Base-by-base conservation (phyloP, 2,797 vertebrate species). In the Poeciliopsis presidionis region DNA sequence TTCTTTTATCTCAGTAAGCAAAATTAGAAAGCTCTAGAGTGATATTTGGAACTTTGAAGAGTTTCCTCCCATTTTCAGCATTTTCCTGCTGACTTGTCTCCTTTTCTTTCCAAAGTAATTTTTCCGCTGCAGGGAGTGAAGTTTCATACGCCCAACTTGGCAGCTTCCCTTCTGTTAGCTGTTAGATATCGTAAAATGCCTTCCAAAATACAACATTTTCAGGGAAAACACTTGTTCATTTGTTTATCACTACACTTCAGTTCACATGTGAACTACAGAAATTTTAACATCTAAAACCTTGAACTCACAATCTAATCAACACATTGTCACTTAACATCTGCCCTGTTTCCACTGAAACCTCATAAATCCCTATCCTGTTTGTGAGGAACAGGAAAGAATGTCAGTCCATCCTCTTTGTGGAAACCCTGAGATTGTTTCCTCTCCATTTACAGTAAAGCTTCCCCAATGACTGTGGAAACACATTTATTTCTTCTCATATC, bases 321-420 rank as follows among this genome's bases (percentile, higher is more conserved):
- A 55, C 53, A 3, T 28, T n/a, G 4, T 82, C 49, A 72, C 28
- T 81, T 57, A 74, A 1, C 67, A 67, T 41, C 59, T 70, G 30
- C 18, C 57, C 63, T 25, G 41, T 78, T 84, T 81, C 57, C 73
- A 7, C 14, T 79, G 16, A 39, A 47, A 33, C 6, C 72, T 30
- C 46, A 7, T 25, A 9, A 72, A 22, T 75, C 46, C 22, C 2
- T 16, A 22, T 89, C 81, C 85, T 88, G 80, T 83, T 67, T 73
- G 12, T 25, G 49, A 78, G 72, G 63, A 7, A 78, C 71, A 78
- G 63, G 49, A 61, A 85, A 57, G 22, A 2, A 6, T 20, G 2
- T 67, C 22, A 49, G 5, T 41, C 13, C 61, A 69, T 81, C 73
- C 39, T 75, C 75, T 81, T 18, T 71, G 20, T 25, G 9, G 28